Percentiles rank a stretch among this genome's conserved stretches.
Evolutionary conservation across 92 coral and sea anemone species (phyloP).

Genomic region (Micromussa lordhowensis): DNA sequence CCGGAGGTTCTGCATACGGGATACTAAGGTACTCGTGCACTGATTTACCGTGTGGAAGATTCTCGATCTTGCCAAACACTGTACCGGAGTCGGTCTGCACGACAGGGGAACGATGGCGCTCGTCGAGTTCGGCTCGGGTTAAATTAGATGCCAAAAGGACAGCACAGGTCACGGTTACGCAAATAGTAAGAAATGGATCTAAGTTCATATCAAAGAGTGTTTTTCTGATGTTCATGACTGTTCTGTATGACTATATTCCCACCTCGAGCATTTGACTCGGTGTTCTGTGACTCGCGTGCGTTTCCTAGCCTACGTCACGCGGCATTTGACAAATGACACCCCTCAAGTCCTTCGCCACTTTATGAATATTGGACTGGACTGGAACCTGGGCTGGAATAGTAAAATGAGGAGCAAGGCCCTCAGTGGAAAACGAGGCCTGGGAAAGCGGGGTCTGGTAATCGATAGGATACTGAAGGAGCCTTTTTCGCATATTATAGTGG

Average conservation of each 20-base stretch:
- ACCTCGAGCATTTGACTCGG: too few relatives aligned
- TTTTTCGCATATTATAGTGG: too few relatives aligned
- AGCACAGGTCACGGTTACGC: not conserved
- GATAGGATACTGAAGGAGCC: too few relatives aligned
- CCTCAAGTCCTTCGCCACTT: too few relatives aligned
- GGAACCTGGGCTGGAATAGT: too few relatives aligned
- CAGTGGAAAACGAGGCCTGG: too few relatives aligned
- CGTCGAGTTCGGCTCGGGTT: not conserved
- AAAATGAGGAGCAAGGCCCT: too few relatives aligned
- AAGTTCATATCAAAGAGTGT: not conserved
- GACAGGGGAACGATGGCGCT: conserved; percentile 47
- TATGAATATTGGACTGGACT: too few relatives aligned
- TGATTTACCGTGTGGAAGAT: conserved; percentile 51
- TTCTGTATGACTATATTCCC: not conserved
- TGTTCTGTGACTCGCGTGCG: too few relatives aligned
- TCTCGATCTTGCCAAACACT: conserved; percentile 62
- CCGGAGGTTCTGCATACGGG: conserved; percentile 82
- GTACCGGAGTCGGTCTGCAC: conserved; percentile 61
- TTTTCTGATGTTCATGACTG: not conserved
- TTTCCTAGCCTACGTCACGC: too few relatives aligned
- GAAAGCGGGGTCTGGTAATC: too few relatives aligned
- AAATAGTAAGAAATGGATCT: not conserved
- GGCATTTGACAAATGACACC: too few relatives aligned
- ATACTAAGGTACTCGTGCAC: conserved; percentile 77
- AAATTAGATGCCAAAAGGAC: not conserved